phyloP scores from a whole-genome alignment of 2,888 invertebrate genomes.

The Xanthia togata region DNA sequence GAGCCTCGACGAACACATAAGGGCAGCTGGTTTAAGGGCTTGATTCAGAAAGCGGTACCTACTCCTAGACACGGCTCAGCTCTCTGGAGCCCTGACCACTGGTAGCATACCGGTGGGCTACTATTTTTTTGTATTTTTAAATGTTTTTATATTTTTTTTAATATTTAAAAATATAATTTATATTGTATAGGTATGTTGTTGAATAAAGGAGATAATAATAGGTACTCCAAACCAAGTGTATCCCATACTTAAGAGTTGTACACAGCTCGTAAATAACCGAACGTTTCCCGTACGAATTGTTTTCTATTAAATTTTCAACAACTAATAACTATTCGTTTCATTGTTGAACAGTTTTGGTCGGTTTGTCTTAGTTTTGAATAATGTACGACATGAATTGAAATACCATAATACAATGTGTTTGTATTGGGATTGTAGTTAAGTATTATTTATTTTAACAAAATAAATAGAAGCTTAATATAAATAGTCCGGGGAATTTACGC shows the following conservation, averaged over 20 bases:
- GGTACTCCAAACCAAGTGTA: conserved; percentile 39
- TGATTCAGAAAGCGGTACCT: too few species aligned
- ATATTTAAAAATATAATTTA: too few species aligned
- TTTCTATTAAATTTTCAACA: conserved; percentile 66
- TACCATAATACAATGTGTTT: conserved; percentile 25
- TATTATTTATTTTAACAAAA: not conserved
- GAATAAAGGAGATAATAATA: too few species aligned
- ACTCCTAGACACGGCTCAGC: too few species aligned
- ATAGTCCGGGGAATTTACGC: too few species aligned
- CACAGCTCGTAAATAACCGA: conserved; percentile 57
- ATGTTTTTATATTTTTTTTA: too few species aligned
- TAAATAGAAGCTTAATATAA: not conserved
- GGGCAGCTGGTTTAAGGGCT: too few species aligned
- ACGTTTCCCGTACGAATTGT: conserved; percentile 56
- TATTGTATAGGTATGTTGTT: too few species aligned
- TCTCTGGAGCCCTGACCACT: too few species aligned
- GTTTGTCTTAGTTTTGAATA: conserved; percentile 54
- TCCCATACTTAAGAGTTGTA: conserved; percentile 14
- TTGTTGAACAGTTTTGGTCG: conserved; percentile 55
- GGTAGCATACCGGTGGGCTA: too few species aligned
- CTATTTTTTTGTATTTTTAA: too few species aligned
- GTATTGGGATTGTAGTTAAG: conserved; percentile 10
- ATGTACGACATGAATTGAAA: conserved; percentile 48
- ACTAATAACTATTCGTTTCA: conserved; percentile 61
- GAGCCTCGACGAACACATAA: too few species aligned